Conservation (phyloP, 2,797 vertebrate genomes). For the Perdix hodgsoniae region DNA sequence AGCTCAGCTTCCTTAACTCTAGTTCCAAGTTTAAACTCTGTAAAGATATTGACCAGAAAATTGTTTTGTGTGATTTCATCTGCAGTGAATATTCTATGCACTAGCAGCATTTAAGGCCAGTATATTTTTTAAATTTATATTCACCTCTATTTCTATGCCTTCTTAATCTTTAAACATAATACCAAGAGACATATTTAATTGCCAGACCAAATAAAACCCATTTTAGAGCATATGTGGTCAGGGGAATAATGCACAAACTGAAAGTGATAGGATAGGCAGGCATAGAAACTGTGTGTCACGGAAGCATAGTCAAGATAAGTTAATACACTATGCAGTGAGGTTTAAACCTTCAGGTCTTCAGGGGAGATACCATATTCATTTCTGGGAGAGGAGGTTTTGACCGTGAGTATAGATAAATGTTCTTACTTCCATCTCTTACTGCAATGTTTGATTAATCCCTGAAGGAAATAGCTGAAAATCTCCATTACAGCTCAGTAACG, state of each 20-base stretch:
- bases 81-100: background rate
- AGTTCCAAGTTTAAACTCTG: background rate
- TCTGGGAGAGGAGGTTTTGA: background rate
- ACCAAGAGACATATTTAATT: background rate
- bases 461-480: background rate
- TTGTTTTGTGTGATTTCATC: background rate
- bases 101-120: background rate
- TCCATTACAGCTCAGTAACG: background rate
- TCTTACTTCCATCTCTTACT: background rate
- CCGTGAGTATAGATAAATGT: background rate
- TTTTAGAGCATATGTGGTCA: background rate
- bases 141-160: background rate
- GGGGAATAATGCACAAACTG: no score
- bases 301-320: background rate
- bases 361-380: background rate
- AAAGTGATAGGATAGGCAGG: background rate
- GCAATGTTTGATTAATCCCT: background rate
- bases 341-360: background rate
- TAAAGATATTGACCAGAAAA: background rate
- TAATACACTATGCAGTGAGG: background rate
- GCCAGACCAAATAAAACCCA: fast-evolving
- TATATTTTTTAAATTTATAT: background rate
- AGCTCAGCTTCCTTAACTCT: background rate
- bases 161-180: background rate
- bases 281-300: background rate